Base-by-base conservation (phyloP, 2,113 vertebrate species). In the Menura novaehollandiae region DNA sequence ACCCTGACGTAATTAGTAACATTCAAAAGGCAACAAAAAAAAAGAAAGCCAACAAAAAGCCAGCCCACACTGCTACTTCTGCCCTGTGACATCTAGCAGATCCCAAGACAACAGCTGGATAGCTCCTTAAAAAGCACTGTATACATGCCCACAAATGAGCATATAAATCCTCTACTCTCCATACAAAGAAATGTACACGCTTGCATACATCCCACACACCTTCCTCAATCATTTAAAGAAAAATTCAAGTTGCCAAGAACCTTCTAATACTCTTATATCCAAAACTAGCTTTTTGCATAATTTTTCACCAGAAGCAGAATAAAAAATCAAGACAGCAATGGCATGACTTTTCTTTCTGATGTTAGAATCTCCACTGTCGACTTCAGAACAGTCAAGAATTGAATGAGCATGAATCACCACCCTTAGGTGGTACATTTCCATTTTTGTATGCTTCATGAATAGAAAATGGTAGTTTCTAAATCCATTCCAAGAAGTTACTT, bases 401-500 rank as follows among this genome's bases (percentile, higher is more conserved):
- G 33, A 94, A 85, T 85, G 46, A 89, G 49, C 20, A 79, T 82
- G 77, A 91, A 78, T 85, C 81, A 73, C n/a, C 23, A 79, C 53
- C 66, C 72, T 88, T 59, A 93, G 56, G 76, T 93, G 68, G 79
- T 80, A 86, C 2, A 1, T 56, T 84, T 84, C 72, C 79, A 93
- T 83, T 89, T 91, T 71, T 8, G 0, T 44, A 49, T 17, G 37
- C 23, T 63, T 71, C 56, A 46, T 71, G 44, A 89, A 69, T 22
- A 91, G 43, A 92, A 96, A 96, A 94, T 35, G n/a, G 60, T 59
- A 72, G 37, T 35, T 88, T 75, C 71, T 32, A 91, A 56, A 91
- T 11, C 20, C 28, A 75, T 51, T 72, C 56, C 37, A 72, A 89
- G 4, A 91, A 93, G 56, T 27, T 80, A 69, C 15, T 92, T 93